phyloP scores from a whole-genome alignment of 2,888 invertebrate species.

The Dynastes hyllus region DNA sequence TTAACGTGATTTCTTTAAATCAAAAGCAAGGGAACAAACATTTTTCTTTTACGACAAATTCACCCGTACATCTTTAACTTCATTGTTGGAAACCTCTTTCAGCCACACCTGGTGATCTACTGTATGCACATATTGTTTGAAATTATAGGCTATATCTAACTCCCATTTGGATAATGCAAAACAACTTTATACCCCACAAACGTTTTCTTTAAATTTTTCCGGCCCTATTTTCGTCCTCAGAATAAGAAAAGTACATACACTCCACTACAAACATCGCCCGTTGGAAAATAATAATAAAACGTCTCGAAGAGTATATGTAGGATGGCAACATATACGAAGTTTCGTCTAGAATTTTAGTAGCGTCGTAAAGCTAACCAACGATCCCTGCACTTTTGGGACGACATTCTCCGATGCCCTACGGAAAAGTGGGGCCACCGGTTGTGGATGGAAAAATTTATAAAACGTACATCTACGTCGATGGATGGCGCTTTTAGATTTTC shows the following conservation, averaged over 20 bases:
- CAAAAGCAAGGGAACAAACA: too few species aligned
- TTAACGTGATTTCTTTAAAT: too few species aligned
- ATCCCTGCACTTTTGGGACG: constrained; percentile 19
- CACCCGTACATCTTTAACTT: too few species aligned
- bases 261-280: constrained; percentile 6
- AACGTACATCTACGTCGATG: constrained; percentile 8
- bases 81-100: too few species aligned
- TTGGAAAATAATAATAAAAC: constrained; percentile 29
- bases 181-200: background rate
- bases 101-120: too few species aligned
- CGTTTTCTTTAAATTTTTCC: constrained; percentile 20
- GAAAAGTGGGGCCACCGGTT: background rate
- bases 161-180: background rate
- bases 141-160: too few species aligned
- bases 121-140: too few species aligned
- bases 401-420: background rate
- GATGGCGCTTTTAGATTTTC: background rate
- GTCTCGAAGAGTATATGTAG: constrained; percentile 9
- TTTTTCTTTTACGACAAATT: too few species aligned
- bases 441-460: constrained; percentile 2
- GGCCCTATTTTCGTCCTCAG: background rate
- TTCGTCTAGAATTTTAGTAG: constrained; percentile 33
- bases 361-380: constrained; percentile 22
- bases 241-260: background rate
- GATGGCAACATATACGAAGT: constrained; percentile 3